phyloP scores from a whole-genome alignment of 1,140 invertebrate species.

The Mizuhopecten yessoensis region DNA sequence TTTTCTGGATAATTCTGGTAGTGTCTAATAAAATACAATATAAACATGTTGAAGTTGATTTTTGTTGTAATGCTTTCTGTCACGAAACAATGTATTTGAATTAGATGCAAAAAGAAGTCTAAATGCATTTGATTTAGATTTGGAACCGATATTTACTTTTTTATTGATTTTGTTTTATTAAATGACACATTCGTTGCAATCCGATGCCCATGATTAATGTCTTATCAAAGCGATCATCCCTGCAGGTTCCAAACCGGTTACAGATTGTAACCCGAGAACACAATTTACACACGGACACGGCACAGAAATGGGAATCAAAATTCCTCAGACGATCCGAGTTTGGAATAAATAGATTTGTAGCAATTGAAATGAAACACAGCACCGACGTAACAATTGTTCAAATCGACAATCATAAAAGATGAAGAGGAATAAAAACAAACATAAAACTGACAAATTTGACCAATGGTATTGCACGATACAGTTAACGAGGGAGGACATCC shows the following conservation, averaged over 20 bases:
- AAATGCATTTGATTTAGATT: neutral
- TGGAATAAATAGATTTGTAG: neutral
- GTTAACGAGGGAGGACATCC: neutral
- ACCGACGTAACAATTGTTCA: neutral
- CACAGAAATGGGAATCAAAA: neutral
- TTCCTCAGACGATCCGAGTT: neutral
- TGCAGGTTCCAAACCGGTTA: neutral
- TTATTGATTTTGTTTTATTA: conserved; percentile 40
- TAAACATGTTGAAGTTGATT: neutral
- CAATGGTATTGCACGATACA: neutral
- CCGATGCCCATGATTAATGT: neutral
- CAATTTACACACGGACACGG: neutral
- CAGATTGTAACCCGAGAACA: neutral
- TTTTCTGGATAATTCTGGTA: neutral
- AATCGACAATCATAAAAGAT: neutral
- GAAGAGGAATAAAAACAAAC: neutral
- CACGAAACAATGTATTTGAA: neutral
- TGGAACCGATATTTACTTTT: neutral
- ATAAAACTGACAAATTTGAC: neutral
- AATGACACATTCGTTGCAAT: conserved; percentile 1
- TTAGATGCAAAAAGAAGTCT: neutral
- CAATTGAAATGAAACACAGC: neutral
- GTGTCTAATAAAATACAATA: neutral
- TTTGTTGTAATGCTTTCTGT: neutral
- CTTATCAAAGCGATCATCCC: conserved; percentile 11